phyloP scores from a whole-genome alignment of 1,140 invertebrate species.

The Luehdorfia chinensis region DNA sequence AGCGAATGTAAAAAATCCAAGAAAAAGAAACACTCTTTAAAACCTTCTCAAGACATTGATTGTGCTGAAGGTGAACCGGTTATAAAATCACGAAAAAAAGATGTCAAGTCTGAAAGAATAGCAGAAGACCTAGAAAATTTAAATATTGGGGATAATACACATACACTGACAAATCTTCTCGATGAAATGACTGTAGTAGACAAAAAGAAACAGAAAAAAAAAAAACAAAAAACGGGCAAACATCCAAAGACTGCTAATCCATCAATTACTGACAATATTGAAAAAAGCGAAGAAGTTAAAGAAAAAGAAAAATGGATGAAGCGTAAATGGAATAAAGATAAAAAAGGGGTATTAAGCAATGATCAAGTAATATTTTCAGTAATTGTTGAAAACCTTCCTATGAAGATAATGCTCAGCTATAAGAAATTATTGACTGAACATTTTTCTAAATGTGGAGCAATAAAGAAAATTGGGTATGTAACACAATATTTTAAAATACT shows the following conservation, averaged over 20 bases:
- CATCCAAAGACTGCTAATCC: constrained; percentile 14
- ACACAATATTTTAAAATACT: too few species aligned
- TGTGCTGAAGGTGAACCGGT: constrained; percentile 30
- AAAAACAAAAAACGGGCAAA: constrained; percentile 28
- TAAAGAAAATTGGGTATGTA: constrained; percentile 53
- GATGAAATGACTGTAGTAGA: constrained; percentile 61
- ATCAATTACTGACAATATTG: constrained; percentile 14
- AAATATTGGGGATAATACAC: constrained; percentile 57
- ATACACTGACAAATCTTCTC: constrained; percentile 50
- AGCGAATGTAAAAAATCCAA: constrained; percentile 33
- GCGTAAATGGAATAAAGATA: constrained; percentile 58
- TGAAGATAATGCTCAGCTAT: constrained; percentile 46
- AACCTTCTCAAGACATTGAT: constrained; percentile 25
- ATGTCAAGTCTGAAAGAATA: constrained; percentile 44
- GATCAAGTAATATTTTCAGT: constrained; percentile 29
- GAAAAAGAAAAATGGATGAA: constrained; percentile 59
- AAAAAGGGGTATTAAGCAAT: constrained; percentile 30
- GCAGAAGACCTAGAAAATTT: constrained; percentile 56
- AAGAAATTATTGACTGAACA: constrained; percentile 48
- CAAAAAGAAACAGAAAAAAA: constrained; percentile 46
- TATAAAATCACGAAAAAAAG: constrained; percentile 32
- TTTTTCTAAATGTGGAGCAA: constrained; percentile 47
- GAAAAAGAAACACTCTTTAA: constrained; percentile 38
- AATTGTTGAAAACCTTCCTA: constrained; percentile 53
- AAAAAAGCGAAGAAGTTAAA: constrained; percentile 35